Percentiles rank a stretch among this genome's conserved stretches.
phyloP scores from a whole-genome alignment of 2,113 vertebrate species.

The Microtus richardsoni region DNA sequence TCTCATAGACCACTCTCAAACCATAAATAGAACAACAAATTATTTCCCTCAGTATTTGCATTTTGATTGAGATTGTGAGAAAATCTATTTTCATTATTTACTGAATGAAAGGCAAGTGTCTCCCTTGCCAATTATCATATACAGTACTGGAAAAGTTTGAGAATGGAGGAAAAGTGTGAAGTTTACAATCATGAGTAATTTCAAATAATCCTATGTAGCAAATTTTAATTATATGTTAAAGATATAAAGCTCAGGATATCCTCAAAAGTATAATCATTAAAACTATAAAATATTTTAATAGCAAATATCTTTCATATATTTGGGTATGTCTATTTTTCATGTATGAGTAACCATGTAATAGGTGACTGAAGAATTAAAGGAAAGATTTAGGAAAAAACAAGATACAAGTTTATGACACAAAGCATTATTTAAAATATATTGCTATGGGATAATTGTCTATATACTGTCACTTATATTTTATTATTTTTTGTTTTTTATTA shows the following conservation, averaged over 20 bases:
- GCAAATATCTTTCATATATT: background rate
- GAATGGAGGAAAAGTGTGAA: background rate
- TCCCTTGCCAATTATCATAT: constrained; percentile 23
- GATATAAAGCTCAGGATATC: background rate
- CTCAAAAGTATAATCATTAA: background rate
- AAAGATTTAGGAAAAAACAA: background rate
- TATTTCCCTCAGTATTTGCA: constrained; percentile 65
- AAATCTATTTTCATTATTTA: constrained; percentile 59
- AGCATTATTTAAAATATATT: background rate
- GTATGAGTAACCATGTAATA: background rate
- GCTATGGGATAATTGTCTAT: too few species aligned
- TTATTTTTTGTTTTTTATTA: too few species aligned
- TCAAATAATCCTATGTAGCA: background rate
- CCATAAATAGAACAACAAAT: constrained; percentile 37
- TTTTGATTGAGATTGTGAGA: constrained; percentile 66
- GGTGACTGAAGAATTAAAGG: background rate
- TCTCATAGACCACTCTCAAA: constrained; percentile 23
- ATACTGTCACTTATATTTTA: too few species aligned
- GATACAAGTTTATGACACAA: background rate
- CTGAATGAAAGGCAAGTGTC: constrained; percentile 42
- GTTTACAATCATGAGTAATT: constrained; percentile 29
- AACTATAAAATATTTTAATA: background rate
- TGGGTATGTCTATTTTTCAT: background rate
- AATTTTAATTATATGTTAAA: constrained; percentile 2
- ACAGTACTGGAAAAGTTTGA: background rate